phyloP scores from a whole-genome alignment of 2,113 vertebrate genomes.

The Leucopternis melanops region DNA sequence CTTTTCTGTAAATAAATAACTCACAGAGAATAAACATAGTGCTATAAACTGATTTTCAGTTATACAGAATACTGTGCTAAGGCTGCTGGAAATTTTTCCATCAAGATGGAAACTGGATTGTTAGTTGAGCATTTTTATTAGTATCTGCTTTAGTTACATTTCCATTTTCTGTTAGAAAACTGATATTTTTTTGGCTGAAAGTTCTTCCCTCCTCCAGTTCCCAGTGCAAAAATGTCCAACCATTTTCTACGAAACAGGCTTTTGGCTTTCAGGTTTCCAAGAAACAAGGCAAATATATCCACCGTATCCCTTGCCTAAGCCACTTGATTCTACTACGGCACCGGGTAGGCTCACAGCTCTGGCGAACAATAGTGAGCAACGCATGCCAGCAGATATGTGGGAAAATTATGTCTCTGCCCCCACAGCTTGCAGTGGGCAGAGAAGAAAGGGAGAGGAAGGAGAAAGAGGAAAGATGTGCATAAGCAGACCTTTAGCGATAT shows the following conservation, averaged over 20 bases:
- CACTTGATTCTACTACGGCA: background rate
- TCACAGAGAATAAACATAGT: background rate
- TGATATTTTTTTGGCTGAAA: conserved; percentile 42
- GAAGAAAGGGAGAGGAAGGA: background rate
- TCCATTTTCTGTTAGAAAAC: conserved; percentile 44
- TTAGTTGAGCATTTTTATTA: conserved; percentile 23
- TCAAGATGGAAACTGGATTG: background rate
- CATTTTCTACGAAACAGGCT: conserved; percentile 31
- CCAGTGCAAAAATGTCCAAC: background rate
- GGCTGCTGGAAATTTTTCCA: conserved; percentile 3
- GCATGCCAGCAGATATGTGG: background rate
- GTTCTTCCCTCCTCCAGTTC: conserved; percentile 21
- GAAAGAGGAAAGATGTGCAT: background rate
- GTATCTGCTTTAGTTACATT: conserved; percentile 20
- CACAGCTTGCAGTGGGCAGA: background rate
- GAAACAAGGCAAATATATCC: conserved; percentile 50
- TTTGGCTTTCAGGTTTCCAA: conserved; percentile 52
- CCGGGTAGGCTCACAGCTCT: background rate
- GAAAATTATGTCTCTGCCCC: background rate
- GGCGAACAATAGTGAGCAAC: background rate
- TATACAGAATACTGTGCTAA: background rate
- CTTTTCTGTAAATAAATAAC: background rate
- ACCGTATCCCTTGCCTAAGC: background rate
- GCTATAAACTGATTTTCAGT: background rate
- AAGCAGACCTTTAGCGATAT: background rate